Evolutionary conservation across 2,113 vertebrate genomes (phyloP).

Genomic region (Zosterops hypoxanthus): DNA sequence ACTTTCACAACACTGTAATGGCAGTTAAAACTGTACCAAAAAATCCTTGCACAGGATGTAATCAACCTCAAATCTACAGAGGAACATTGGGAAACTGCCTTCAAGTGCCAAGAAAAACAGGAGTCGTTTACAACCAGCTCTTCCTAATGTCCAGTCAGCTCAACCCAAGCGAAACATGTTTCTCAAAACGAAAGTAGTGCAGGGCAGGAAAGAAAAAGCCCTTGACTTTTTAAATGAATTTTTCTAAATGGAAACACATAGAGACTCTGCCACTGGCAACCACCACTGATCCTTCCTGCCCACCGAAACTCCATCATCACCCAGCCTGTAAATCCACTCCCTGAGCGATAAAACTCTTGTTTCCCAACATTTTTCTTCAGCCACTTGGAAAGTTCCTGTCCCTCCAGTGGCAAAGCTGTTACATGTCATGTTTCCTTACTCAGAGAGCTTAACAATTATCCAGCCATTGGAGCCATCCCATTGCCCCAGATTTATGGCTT

Average conservation of each 20-base stretch:
- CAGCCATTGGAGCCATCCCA: background rate
- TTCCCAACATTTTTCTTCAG: conserved; percentile 34
- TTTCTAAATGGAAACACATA: background rate
- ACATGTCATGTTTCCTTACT: background rate
- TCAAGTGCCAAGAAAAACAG: conserved; percentile 72
- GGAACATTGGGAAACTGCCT: conserved; percentile 68
- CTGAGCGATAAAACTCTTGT: background rate
- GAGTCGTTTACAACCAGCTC: conserved; percentile 49
- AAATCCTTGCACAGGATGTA: conserved; percentile 75
- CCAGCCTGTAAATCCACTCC: background rate
- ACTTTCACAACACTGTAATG: conserved; percentile 45
- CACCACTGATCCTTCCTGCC: background rate
- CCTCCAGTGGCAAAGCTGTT: conserved; percentile 31
- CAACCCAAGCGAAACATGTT: conserved; percentile 8
- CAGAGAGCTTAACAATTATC: background rate
- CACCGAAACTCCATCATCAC: background rate
- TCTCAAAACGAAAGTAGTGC: conserved; percentile 32
- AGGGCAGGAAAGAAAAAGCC: background rate
- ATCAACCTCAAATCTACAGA: conserved; percentile 70
- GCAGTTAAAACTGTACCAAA: conserved; percentile 58
- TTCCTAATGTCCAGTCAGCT: conserved; percentile 63
- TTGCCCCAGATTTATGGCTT: background rate
- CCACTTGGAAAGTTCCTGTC: background rate
- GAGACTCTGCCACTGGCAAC: background rate
- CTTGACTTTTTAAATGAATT: background rate